phyloP scores from a whole-genome alignment of 2,113 vertebrate genomes.

The Sorex araneus region DNA sequence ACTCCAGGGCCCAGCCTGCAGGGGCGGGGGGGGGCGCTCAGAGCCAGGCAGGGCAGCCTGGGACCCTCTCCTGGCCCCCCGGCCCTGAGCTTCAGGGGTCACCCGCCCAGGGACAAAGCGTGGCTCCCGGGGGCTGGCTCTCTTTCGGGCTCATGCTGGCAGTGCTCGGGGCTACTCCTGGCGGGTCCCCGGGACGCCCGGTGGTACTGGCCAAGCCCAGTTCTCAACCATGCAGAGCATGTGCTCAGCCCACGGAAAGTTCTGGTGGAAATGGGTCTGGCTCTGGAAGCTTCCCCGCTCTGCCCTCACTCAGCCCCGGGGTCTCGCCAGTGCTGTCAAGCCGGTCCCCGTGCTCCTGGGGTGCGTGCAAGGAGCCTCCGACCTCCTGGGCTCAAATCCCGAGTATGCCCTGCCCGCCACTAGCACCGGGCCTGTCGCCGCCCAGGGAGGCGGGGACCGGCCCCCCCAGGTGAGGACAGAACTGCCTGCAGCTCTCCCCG shows the following conservation, averaged over 20 bases:
- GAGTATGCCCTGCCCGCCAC: not conserved
- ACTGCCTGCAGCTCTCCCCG: not conserved
- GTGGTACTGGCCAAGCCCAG: too few species aligned
- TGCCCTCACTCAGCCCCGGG: not conserved
- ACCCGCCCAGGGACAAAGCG: too few species aligned
- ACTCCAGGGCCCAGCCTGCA: constrained; percentile 91
- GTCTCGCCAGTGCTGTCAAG: too few species aligned
- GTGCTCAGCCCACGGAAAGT: too few species aligned
- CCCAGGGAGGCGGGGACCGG: not conserved
- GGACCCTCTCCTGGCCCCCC: too few species aligned
- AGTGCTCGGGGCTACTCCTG: too few species aligned
- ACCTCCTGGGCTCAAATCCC: not conserved
- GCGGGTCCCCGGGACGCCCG: too few species aligned
- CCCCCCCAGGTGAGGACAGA: not conserved
- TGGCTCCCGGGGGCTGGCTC: too few species aligned
- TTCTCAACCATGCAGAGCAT: too few species aligned
- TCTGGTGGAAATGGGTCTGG: not conserved
- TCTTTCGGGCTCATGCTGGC: too few species aligned
- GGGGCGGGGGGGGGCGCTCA: not conserved
- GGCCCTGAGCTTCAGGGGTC: too few species aligned
- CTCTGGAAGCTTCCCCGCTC: not conserved
- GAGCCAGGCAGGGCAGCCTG: not conserved
- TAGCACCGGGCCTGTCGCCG: not conserved
- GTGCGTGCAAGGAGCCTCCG: not conserved
- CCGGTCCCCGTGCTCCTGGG: not conserved